A percentile compares a stretch with the other conserved stretches of the same genome.
These are phyloP conservation scores for Choloepus didactylus DNA, from an alignment of 2,797 vertebrate genomes.

Conservation along the genomic window DNA sequence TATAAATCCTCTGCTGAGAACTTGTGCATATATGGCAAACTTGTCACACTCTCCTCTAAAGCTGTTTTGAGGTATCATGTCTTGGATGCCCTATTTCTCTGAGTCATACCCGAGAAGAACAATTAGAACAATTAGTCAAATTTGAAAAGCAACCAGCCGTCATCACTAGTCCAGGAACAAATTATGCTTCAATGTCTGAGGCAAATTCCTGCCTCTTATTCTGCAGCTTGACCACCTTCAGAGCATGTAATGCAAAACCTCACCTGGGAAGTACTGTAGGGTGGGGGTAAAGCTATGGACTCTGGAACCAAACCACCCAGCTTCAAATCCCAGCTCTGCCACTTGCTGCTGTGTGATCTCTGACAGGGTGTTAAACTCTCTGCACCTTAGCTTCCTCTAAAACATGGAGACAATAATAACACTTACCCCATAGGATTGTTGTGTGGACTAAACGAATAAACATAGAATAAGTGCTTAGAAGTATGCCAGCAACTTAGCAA, in stretches of 20 bases:
- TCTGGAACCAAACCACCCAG: not conserved
- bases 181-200: not conserved
- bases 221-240: not conserved
- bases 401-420: not conserved
- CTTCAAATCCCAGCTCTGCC: not conserved
- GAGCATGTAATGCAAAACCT: not conserved
- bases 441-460: not conserved
- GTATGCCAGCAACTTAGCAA: not conserved
- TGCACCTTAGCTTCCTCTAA: not conserved
- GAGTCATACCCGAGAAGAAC: not conserved
- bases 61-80: not conserved
- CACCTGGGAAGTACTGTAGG: not conserved
- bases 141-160: not conserved
- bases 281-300: not conserved
- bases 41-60: not conserved
- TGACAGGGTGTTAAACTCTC: not conserved
- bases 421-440: not conserved
- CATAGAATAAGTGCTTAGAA: not conserved
- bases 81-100: constrained; percentile 4
- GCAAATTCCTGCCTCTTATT: not conserved
- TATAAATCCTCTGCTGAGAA: constrained; percentile 50
- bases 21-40: accelerated
- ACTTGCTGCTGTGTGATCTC: not conserved
- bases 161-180: not conserved
- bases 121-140: not conserved